Percentiles rank a stretch among this genome's conserved stretches.
Conservation (phyloP, 2,888 invertebrate genomes). For the Lasioglossum vierecki region DNA sequence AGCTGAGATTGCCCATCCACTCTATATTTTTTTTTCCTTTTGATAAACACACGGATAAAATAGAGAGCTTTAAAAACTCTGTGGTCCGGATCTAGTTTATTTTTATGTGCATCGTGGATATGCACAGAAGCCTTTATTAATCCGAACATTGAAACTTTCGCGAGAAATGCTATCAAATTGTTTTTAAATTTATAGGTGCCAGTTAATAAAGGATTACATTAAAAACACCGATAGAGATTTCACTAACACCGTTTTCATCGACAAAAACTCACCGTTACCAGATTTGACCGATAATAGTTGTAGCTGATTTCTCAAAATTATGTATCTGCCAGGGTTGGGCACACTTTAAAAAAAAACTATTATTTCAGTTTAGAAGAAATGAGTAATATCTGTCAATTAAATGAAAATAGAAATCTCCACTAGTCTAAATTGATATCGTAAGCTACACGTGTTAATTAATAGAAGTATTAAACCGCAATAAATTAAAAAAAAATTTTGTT, state of each 20-base stretch:
- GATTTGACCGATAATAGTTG: not conserved
- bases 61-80: not conserved
- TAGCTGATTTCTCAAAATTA: not conserved
- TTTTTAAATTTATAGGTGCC: not conserved
- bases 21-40: not conserved
- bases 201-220: not conserved
- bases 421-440: not conserved
- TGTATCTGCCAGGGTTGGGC: not conserved
- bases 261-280: not conserved
- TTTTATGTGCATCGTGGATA: not conserved
- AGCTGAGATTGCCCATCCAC: conserved; percentile 37
- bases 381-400: too few relatives aligned
- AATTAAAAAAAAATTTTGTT: too few relatives aligned
- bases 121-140: not conserved
- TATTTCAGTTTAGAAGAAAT: too few relatives aligned
- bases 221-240: not conserved
- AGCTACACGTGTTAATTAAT: too few relatives aligned
- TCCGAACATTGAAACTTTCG: not conserved
- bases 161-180: not conserved
- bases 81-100: not conserved
- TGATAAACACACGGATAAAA: conserved; percentile 14
- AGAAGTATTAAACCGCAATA: too few relatives aligned
- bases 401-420: too few relatives aligned
- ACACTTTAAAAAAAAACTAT: not conserved
- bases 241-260: not conserved